Base-by-base conservation (phyloP, 2,113 vertebrate genomes). In the Lepus americanus region DNA sequence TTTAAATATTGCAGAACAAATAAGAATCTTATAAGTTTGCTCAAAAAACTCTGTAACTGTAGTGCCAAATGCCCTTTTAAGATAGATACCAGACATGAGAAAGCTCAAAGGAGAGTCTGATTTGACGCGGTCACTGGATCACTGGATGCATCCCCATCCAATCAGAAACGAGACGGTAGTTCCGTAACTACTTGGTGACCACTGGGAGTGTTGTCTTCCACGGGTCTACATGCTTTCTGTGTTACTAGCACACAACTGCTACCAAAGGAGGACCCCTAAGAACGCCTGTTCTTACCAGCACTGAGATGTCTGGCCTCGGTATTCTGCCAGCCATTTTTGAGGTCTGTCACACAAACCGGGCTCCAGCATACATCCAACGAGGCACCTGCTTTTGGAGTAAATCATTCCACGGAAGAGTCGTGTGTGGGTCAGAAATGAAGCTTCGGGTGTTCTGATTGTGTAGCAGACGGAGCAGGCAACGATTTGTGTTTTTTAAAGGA, bases 381-480 rank as follows among this genome's bases (percentile, higher is more conserved):
- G 83, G 31, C 11, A 9, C 27, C 49, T 39, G 39, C 20, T 0
- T 31, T n/a, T 4, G 25, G 3, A 20, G 33, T 1, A 0, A 39
- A 39, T 82, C 49, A 8, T 27, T 33, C 33, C 20, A 51, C 55
- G 20, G 33, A n/a, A 59, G 51, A 25, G 23, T 22, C 61, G 31
- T 0, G 6, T 19, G 1, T 0, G 4, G 19, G 31, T 19, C 64
- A 19, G 69, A 31, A 61, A n/a, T 3, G 39, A 5, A 17, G 33
- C 5, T 59, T 59, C 17, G 0, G 3, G 0, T 29, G n/a, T 0
- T 23, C 39, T 6, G 1, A 8, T 9, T 1, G 1, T 0, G 6
- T 9, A 6, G 59, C 66, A 49, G 77, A 9, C 12, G 0, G 0
- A 0, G 51, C 2, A 13, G 4, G 5, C 23, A 12, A 44, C 74